Percentiles rank a stretch among this genome's conserved stretches.
These are phyloP conservation scores for Samia ricini DNA, from an alignment of 1,140 invertebrate genomes.

Conservation along the genomic window DNA sequence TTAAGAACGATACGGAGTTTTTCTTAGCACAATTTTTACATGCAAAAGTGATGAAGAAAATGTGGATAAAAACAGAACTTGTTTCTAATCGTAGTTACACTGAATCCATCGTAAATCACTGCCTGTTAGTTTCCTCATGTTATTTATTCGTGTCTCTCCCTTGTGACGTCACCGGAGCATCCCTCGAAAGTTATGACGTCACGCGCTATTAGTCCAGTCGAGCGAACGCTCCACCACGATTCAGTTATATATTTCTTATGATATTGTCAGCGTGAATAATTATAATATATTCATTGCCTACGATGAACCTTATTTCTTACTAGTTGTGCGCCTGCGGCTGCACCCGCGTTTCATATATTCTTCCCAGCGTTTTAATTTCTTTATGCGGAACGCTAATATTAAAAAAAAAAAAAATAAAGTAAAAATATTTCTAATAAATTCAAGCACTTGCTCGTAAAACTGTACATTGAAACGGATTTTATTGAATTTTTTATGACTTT, in stretches of 20 bases:
- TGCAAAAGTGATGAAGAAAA: background rate
- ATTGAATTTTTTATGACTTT: too few relatives aligned
- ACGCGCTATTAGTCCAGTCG: conserved; percentile 36
- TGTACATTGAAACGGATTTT: too few relatives aligned
- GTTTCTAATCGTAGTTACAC: background rate
- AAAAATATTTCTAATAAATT: too few relatives aligned
- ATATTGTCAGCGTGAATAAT: background rate
- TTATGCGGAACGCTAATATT: too few relatives aligned
- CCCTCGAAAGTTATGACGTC: conserved; percentile 54
- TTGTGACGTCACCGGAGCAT: conserved; percentile 24
- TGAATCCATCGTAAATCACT: background rate
- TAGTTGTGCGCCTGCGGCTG: too few relatives aligned
- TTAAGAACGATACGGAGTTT: too few relatives aligned
- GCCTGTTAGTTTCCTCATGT: background rate
- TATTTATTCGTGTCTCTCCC: background rate
- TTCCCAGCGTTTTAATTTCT: too few relatives aligned
- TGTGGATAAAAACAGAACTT: background rate
- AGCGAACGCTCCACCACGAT: conserved; percentile 2
- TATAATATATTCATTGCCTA: background rate
- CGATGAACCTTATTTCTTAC: too few relatives aligned
- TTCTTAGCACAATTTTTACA: too few relatives aligned
- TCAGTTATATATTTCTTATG: background rate
- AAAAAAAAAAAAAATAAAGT: too few relatives aligned
- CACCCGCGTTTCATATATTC: too few relatives aligned
- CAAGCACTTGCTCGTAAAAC: too few relatives aligned